phyloP scores from a whole-genome alignment of 2,113 vertebrate genomes.

The Silurus glanis region DNA sequence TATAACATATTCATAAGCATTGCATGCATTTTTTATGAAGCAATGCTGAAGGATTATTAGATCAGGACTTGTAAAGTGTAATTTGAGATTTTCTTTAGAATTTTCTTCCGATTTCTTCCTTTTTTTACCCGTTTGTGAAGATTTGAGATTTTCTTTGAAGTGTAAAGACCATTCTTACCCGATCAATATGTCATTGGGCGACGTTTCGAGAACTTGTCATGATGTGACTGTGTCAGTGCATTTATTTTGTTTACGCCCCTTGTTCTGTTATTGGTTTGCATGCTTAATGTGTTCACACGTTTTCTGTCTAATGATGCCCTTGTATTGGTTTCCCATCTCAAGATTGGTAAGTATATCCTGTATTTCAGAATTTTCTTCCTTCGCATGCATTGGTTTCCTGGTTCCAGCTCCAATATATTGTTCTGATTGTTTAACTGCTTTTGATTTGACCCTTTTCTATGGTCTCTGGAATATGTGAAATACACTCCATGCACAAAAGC shows the following conservation, averaged over 20 bases:
- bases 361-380: not conserved
- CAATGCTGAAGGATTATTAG: not conserved
- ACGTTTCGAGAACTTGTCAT: not conserved
- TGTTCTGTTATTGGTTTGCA: not conserved
- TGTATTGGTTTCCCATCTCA: not conserved
- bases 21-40: conserved; percentile 18
- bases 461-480: not conserved
- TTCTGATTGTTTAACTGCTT: not conserved
- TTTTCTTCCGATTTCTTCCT: not conserved
- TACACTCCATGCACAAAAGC: not conserved
- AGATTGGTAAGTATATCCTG: not conserved
- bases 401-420: not conserved
- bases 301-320: not conserved
- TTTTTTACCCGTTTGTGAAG: not conserved
- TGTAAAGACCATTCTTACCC: not conserved
- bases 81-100: not conserved
- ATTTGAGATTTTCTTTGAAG: not conserved
- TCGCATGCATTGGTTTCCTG: not conserved
- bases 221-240: not conserved
- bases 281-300: not conserved
- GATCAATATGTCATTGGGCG: not conserved
- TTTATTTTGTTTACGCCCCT: not conserved
- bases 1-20: conserved; percentile 25
- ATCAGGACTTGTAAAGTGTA: not conserved
- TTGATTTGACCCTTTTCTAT: not conserved